Conservation (phyloP, 2,888 invertebrate genomes). For the Matsumyia berberina region DNA sequence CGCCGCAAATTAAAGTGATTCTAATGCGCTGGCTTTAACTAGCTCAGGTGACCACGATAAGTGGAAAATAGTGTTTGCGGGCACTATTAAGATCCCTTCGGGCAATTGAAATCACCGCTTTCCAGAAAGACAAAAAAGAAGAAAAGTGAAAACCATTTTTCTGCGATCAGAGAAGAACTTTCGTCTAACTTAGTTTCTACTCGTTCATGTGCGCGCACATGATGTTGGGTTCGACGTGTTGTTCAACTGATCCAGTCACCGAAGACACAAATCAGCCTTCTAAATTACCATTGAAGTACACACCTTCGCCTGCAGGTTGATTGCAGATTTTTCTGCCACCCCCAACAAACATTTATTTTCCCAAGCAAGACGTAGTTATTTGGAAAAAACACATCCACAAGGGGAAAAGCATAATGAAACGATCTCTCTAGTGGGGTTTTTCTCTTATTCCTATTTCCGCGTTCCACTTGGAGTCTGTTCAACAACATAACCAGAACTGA, state of each 20-base stretch:
- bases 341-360: slow-evolving; percentile 7
- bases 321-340: slow-evolving; percentile 9
- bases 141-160: slow-evolving; percentile 57
- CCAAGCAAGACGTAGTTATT: slow-evolving; percentile 3
- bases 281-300: slow-evolving; percentile 48
- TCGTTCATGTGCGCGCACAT: slow-evolving; percentile 3
- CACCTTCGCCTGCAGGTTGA: slow-evolving; percentile 56
- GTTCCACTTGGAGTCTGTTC: slow-evolving; percentile 42
- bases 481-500: slow-evolving; percentile 33
- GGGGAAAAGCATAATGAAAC: slow-evolving; percentile 40
- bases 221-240: slow-evolving; percentile 38
- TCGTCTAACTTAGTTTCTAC: slow-evolving; percentile 42
- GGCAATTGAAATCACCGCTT: slow-evolving; percentile 12
- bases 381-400: slow-evolving; percentile 17
- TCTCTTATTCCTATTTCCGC: background rate
- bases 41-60: slow-evolving; percentile 41
- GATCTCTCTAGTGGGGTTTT: slow-evolving; percentile 10
- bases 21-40: slow-evolving; percentile 36
- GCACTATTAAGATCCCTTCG: slow-evolving; percentile 35
- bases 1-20: slow-evolving; percentile 53
- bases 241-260: slow-evolving; percentile 38
- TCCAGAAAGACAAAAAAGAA: slow-evolving; percentile 31
- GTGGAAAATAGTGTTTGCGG: slow-evolving; percentile 38
- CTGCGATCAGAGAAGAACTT: slow-evolving; percentile 51
- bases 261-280: slow-evolving; percentile 48